Evolutionary conservation across 2,888 invertebrate genomes (phyloP).

Genomic region (Archips crataeganus): DNA sequence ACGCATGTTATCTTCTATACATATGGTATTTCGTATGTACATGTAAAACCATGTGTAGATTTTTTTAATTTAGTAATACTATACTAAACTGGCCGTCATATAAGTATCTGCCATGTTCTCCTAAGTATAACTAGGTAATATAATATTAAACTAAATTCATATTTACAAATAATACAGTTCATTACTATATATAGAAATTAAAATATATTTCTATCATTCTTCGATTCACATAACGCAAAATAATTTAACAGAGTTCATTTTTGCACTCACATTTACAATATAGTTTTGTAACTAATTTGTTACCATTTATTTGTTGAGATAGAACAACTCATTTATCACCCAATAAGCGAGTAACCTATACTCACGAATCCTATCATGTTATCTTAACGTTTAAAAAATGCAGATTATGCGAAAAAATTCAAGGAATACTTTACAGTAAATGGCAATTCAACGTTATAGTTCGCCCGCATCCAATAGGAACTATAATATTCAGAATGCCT

Average conservation of each 20-base stretch:
- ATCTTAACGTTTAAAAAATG: slow-evolving; percentile 83
- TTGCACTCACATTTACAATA: slow-evolving; percentile 86
- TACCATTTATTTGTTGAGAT: slow-evolving; percentile 77
- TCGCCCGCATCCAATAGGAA: slow-evolving; percentile 85
- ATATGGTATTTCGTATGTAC: slow-evolving; percentile 79
- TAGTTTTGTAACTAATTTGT: slow-evolving; percentile 79
- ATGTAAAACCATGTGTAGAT: slow-evolving; percentile 86
- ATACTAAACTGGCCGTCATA: slow-evolving; percentile 90
- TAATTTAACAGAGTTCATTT: slow-evolving; percentile 86
- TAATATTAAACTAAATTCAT: slow-evolving; percentile 87
- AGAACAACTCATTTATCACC: slow-evolving; percentile 84
- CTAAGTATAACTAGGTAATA: slow-evolving; percentile 86
- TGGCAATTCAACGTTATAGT: slow-evolving; percentile 86
- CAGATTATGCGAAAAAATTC: slow-evolving; percentile 84
- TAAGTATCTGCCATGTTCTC: slow-evolving; percentile 88
- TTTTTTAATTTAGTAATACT: slow-evolving; percentile 87
- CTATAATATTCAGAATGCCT: slow-evolving; percentile 86
- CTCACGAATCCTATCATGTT: slow-evolving; percentile 78
- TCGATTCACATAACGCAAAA: slow-evolving; percentile 86
- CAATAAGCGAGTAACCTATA: slow-evolving; percentile 83
- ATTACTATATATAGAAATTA: slow-evolving; percentile 84
- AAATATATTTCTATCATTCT: slow-evolving; percentile 86
- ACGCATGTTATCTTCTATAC: slow-evolving; percentile 59
- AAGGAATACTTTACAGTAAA: slow-evolving; percentile 83
- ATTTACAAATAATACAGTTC: slow-evolving; percentile 88